phyloP scores from a whole-genome alignment of 2,888 invertebrate species.

The Graphium colonna region DNA sequence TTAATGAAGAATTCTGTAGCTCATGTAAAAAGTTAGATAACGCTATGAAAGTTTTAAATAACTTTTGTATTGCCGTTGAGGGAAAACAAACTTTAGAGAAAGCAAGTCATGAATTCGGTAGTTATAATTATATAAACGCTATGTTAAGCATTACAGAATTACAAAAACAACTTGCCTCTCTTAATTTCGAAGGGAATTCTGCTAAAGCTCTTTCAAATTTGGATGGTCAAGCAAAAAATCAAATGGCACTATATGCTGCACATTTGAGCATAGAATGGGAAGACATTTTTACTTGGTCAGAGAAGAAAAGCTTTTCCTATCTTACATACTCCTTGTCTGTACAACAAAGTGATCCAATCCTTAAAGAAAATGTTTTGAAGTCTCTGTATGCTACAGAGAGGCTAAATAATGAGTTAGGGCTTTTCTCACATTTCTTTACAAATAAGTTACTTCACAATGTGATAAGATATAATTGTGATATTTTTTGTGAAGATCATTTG shows the following conservation, averaged over 20 bases:
- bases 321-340: slow-evolving; percentile 62
- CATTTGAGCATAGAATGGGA: slow-evolving; percentile 71
- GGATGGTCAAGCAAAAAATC: slow-evolving; percentile 58
- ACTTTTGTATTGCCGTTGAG: slow-evolving; percentile 52
- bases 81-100: slow-evolving; percentile 53
- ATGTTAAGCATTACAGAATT: slow-evolving; percentile 51
- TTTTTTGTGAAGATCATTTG: slow-evolving; percentile 64
- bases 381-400: slow-evolving; percentile 60
- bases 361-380: slow-evolving; percentile 62
- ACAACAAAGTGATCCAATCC: slow-evolving; percentile 60
- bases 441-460: slow-evolving; percentile 61
- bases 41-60: slow-evolving; percentile 43
- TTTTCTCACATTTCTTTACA: slow-evolving; percentile 70
- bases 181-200: slow-evolving; percentile 57
- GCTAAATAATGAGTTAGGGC: slow-evolving; percentile 61
- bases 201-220: slow-evolving; percentile 51
- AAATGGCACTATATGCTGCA: slow-evolving; percentile 59
- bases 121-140: slow-evolving; percentile 59
- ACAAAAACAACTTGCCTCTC: slow-evolving; percentile 40
- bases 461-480: slow-evolving; percentile 66
- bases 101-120: slow-evolving; percentile 60
- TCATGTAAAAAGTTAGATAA: slow-evolving; percentile 45
- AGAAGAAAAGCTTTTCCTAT: slow-evolving; percentile 53
- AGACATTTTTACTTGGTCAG: slow-evolving; percentile 65
- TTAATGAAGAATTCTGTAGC: slow-evolving; percentile 52